Evolutionary conservation across 2,888 invertebrate genomes (phyloP), one percentile per base, ranked within the genome.

Genomic region (Acanthoscelides obtectus): DNA sequence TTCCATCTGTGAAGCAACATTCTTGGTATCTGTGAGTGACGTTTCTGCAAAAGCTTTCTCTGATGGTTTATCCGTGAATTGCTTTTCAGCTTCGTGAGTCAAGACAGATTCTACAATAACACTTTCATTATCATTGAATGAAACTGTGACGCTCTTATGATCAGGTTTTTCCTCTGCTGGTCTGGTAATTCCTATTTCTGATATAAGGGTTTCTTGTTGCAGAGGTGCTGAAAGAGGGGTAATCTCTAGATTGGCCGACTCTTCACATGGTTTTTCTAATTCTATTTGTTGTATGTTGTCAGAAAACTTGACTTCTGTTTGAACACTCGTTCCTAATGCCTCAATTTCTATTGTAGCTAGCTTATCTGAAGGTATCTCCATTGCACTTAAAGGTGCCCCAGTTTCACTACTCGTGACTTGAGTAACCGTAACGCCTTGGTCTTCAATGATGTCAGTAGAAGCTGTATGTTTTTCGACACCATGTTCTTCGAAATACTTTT

Each of bases 391-490:
- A 0, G 78, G 72, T 66, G 83, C 80, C 80, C 88, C 88, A 71
- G 80, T 84, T 79, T 90, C 89, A 77, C 87, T 87, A 67, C 84
- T 80, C 72, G 86, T 84, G 27, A 87, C 82, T 85, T 90, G 88
- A 45, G 84, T 88, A 0, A 89, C 80, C 0, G 83, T 82, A n/a
- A 87, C 78, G 22, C 85, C 83, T 75, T 83, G 83, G 20, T 84
- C 86, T 77, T 86, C 86, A 71, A 84, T 84, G 71, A 87, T 81
- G 12, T 81, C 81, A 20, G 87, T 73, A 68, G 83, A 83, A n/a
- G 87, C 87, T 72, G 83, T 83, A 75, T 85, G 86, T 0, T 79
- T 77, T 70, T 84, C 83, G 12, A 86, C 78, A 72, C 81, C 79
- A 70, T 83, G 78, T 78, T 84, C 81, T 69, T 85, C 84, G 72